These are phyloP conservation scores for Narcine bancroftii DNA, from an alignment of 2,113 vertebrate genomes.

Conservation along the genomic window DNA sequence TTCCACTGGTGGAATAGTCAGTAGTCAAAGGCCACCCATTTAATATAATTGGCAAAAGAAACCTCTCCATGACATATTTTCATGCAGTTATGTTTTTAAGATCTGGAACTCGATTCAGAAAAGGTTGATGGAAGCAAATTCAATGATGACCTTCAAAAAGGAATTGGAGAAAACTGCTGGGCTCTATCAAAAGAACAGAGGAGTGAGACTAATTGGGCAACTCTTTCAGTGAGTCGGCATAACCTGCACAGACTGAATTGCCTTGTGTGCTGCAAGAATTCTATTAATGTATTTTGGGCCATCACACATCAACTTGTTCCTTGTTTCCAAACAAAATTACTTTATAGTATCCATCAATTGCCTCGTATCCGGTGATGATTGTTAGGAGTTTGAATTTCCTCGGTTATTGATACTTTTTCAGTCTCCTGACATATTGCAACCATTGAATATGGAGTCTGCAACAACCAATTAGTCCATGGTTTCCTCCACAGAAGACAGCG, in stretches of 20 bases:
- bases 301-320: not conserved
- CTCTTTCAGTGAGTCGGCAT: not conserved
- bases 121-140: not conserved
- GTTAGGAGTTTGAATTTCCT: not conserved
- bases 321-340: not conserved
- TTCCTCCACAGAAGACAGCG: not conserved
- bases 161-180: not conserved
- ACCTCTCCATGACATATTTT: no score
- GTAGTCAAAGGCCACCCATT: not conserved
- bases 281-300: not conserved
- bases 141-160: not conserved
- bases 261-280: not conserved
- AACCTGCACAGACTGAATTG: not conserved
- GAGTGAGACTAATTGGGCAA: not conserved
- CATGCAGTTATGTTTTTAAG: not conserved
- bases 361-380: not conserved
- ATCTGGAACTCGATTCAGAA: not conserved
- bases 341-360: not conserved
- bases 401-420: not conserved
- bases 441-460: not conserved
- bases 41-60: not conserved
- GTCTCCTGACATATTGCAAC: not conserved
- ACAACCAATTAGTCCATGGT: not conserved
- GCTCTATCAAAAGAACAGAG: not conserved
- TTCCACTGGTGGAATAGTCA: not conserved